phyloP scores from a whole-genome alignment of 2,888 invertebrate genomes.

The Megalurothrips usitatus region DNA sequence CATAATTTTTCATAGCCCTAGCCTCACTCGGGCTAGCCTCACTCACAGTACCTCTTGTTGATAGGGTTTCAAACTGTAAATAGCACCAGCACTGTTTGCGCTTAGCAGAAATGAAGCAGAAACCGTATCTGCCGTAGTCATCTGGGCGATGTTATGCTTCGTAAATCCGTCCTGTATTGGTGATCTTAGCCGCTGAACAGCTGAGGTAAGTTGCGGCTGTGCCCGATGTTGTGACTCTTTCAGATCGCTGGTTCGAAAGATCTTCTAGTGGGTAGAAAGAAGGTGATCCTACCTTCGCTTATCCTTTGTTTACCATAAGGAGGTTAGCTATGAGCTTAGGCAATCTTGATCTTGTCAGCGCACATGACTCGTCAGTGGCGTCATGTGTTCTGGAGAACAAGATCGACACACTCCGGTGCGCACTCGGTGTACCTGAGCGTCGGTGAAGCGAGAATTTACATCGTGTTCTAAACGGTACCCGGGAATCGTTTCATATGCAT shows the following conservation, averaged over 20 bases:
- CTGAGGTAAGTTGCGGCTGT: not conserved
- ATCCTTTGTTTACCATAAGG: not conserved
- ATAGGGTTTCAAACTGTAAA: too few species aligned
- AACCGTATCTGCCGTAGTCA: not conserved
- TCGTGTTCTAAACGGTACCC: not conserved
- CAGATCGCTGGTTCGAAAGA: not conserved
- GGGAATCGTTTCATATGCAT: not conserved
- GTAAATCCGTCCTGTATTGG: not conserved
- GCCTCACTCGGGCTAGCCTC: too few species aligned
- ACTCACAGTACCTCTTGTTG: too few species aligned
- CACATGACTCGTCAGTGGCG: not conserved
- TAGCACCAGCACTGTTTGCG: not conserved
- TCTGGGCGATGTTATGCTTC: not conserved
- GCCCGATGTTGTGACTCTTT: not conserved
- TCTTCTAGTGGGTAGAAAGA: not conserved
- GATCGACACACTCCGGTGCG: not conserved
- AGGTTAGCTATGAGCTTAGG: not conserved
- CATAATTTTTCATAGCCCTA: too few species aligned
- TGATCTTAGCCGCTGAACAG: not conserved
- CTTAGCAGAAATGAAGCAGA: conserved; percentile 4
- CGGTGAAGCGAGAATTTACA: not conserved
- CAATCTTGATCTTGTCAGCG: not conserved
- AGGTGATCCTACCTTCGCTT: not conserved
- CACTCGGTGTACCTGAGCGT: not conserved
- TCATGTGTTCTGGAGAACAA: not conserved